A percentile compares a stretch with the other conserved stretches of the same genome.
Conservation (phyloP, 2,888 invertebrate species). For the Andrena minutula region DNA sequence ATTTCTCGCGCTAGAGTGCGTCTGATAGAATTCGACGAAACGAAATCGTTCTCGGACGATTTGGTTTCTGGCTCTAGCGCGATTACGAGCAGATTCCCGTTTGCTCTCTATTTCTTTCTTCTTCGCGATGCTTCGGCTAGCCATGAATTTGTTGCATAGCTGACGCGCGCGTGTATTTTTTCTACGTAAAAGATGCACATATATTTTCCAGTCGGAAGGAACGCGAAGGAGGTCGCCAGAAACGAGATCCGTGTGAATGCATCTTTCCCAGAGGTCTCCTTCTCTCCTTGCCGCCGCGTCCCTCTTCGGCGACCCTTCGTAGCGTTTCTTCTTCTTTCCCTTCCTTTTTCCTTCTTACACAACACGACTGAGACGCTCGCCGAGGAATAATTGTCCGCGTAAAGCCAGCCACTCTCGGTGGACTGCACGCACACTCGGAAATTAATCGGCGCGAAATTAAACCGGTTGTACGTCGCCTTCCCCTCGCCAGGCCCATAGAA, state of each 20-base stretch:
- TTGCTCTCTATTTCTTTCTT: no score
- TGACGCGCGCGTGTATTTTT: neutral
- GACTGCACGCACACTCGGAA: constrained; percentile 22
- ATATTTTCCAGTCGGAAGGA: constrained; percentile 25
- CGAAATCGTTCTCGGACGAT: constrained; percentile 32
- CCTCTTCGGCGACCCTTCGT: constrained; percentile 20
- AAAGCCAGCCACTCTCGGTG: constrained; percentile 22
- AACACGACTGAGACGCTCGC: neutral
- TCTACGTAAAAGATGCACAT: neutral
- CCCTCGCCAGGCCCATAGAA: constrained; percentile 6
- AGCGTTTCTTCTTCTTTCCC: constrained; percentile 17
- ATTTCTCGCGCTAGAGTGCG: neutral
- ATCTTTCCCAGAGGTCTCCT: constrained; percentile 42
- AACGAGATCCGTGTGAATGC: constrained; percentile 50
- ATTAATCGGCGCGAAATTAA: constrained; percentile 69
- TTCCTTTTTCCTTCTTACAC: constrained; percentile 24
- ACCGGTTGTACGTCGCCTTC: constrained; percentile 60
- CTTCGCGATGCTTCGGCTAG: neutral
- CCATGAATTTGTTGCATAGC: neutral
- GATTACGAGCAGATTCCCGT: neutral
- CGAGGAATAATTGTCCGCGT: constrained; percentile 40
- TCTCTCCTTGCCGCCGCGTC: neutral
- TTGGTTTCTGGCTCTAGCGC: constrained; percentile 48
- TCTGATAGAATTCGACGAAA: neutral
- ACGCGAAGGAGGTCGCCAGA: constrained; percentile 54